Evolutionary conservation across 2,888 invertebrate species (phyloP), one percentile per base, ranked within the genome.

Genomic region (Lycaena phlaeas): DNA sequence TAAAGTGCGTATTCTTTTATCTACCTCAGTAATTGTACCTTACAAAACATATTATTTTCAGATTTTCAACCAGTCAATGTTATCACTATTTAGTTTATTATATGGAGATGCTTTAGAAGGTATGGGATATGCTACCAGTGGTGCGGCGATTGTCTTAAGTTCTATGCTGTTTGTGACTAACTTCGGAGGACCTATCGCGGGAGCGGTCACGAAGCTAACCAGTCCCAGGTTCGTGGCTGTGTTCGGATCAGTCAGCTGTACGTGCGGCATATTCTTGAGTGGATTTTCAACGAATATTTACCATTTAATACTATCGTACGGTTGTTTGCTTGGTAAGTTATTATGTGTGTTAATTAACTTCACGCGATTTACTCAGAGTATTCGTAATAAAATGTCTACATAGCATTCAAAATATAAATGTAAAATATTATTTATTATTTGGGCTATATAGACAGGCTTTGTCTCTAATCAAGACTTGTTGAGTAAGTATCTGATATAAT

Each of bases 21-120:
- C n/a, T n/a, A n/a, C n/a, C n/a, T n/a, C n/a, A n/a, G n/a, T n/a
- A n/a, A n/a, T n/a, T n/a, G n/a, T n/a, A n/a, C n/a, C n/a, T n/a
- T n/a, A n/a, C n/a, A n/a, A n/a, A n/a, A n/a, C n/a, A n/a, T 38
- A 38, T 41, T 17, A 11, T 27, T 57, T 77, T 69, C 65, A 89
- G 89, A 87, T 90, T 67, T 89, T 90, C 51, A 91, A 90, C 63
- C 89, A 91, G 62, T 89, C 91, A 2, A 86, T 91, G 64, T 76
- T 91, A 48, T 90, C 91, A 3, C 78, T 90, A 30, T 91, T 90
- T 64, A 90, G 91, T 43, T 78, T 92, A 40, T 71, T 92, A 22
- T 92, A 90, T 51, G 90, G 89, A 29, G 88, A 88, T 49, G 85
- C 88, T 44, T 67, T 92, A 43, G 77, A 87, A 54, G 73, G 81